These are phyloP conservation scores for Molossus alvarezi DNA, from an alignment of 2,797 vertebrate genomes.

Conservation along the genomic window DNA sequence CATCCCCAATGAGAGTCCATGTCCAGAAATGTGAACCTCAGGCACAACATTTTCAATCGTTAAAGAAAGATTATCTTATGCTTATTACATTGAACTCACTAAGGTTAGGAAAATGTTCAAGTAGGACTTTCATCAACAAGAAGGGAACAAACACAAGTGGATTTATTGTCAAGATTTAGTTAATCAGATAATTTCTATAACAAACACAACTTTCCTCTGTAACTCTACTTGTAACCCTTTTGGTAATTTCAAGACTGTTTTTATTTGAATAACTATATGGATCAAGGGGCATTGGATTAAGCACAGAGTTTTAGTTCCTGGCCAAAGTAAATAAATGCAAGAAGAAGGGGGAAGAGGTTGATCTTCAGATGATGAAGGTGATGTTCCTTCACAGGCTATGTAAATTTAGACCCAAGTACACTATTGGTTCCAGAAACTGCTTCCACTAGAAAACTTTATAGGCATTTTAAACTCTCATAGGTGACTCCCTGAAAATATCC, in stretches of 20 bases:
- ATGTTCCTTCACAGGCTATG: background rate
- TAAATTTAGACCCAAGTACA: constrained; percentile 63
- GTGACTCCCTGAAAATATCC: constrained; percentile 83
- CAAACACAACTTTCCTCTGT: background rate
- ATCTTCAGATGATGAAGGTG: background rate
- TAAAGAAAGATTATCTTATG: constrained; percentile 32
- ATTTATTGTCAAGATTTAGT: constrained; percentile 1
- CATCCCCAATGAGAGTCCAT: background rate
- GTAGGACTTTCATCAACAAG: constrained; percentile 61
- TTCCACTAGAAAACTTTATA: constrained; percentile 80
- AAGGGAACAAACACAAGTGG: constrained; percentile 40
- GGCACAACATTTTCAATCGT: constrained; percentile 14
- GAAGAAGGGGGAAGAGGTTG: background rate
- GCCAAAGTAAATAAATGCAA: constrained; percentile 34
- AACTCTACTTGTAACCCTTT: background rate
- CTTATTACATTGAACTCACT: constrained; percentile 12
- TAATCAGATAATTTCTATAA: constrained; percentile 34
- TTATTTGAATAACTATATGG: constrained; percentile 3
- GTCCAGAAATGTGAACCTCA: constrained; percentile 1
- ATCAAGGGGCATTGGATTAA: constrained; percentile 35
- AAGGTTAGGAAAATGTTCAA: constrained; percentile 1
- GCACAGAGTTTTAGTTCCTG: constrained; percentile 2
- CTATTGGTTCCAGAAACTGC: constrained; percentile 75
- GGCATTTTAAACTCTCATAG: constrained; percentile 78
- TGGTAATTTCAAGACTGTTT: constrained; percentile 21